Base-by-base conservation (phyloP, 1,140 invertebrate genomes). In the Chlorops oryzae region DNA sequence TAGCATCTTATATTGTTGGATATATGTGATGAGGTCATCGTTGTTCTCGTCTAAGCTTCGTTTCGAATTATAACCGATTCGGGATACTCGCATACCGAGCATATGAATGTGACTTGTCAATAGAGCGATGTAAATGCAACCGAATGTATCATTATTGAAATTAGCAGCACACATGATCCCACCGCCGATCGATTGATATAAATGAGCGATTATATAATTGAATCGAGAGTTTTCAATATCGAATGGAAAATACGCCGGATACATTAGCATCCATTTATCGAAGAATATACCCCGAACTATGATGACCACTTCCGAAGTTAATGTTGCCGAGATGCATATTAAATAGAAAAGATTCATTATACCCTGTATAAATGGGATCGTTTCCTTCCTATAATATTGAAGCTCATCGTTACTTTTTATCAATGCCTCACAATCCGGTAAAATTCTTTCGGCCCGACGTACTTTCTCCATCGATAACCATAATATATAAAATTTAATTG, bases 221-320 rank as follows among this genome's bases (percentile, higher is more conserved):
- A 23, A 22, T 3, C 21, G 20, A 38, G 28, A 38, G n/a, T 15
- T 22, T 13, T 40, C 25, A 2, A 12, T 2, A 40, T 52, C 50
- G 21, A 52, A 52, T 20, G 50, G 50, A 38, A 52, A 52, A 27
- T 42, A 52, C 3, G 37, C 50, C 4, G 44, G 44, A 32, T 52
- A 52, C 43, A 52, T 41, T 39, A 52, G 44, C 13, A 13, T 15
- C 41, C 49, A 45, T 4, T 27, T 35, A 15, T 25, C 49, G 13
- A 44, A 20, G 9, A 51, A 4, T n/a, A n/a, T n/a, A 34, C 48
- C 48, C 23, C 13, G 32, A 12, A 43, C 23, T 5, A 51, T 10
- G 3, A 39, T 42, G 5, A 35, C 22, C 5, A 38, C 23, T 39
- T 51, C 49, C 3, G 39, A 25, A 3, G 40, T n/a, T 13, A 50